These are phyloP conservation scores for Bubo bubo DNA, from an alignment of 2,113 vertebrate genomes.

Conservation along the genomic window DNA sequence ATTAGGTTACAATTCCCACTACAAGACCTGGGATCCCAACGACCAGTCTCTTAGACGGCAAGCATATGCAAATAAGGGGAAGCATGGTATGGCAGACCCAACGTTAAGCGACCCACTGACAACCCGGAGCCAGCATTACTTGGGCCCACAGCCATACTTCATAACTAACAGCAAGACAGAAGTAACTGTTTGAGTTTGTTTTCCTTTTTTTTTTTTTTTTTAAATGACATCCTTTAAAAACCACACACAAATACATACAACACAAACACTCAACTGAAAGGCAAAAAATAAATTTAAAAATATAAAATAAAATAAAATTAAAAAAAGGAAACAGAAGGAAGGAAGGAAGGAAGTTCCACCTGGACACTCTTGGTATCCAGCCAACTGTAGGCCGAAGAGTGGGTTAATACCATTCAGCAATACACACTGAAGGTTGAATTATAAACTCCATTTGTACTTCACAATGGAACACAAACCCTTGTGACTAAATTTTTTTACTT, in stretches of 20 bases:
- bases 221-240: conserved; percentile 50
- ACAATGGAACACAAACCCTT: conserved; percentile 40
- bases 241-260: conserved; percentile 6
- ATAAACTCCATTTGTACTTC: conserved; percentile 70
- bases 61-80: conserved; percentile 84
- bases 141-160: conserved; percentile 95
- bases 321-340: neutral
- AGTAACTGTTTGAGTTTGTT: conserved; percentile 91
- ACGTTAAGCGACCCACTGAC: conserved; percentile 85
- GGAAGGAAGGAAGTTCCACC: conserved; percentile 24
- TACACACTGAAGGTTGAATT: conserved; percentile 72
- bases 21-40: conserved; percentile 92
- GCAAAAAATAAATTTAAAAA: conserved; percentile 56
- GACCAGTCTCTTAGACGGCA: conserved; percentile 90
- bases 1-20: conserved; percentile 89
- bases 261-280: conserved; percentile 57
- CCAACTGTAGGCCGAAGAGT: conserved; percentile 25
- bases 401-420: conserved; percentile 70
- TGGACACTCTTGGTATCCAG: conserved; percentile 30
- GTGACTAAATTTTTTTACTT: conserved; percentile 70
- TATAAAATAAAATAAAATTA: neutral
- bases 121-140: conserved; percentile 89
- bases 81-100: conserved; percentile 84
- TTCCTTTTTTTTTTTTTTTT: neutral
- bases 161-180: conserved; percentile 99